Evolutionary conservation across 2,797 vertebrate species (phyloP), one percentile per base, ranked within the genome.

Genomic region (Tiaroga cobitis): DNA sequence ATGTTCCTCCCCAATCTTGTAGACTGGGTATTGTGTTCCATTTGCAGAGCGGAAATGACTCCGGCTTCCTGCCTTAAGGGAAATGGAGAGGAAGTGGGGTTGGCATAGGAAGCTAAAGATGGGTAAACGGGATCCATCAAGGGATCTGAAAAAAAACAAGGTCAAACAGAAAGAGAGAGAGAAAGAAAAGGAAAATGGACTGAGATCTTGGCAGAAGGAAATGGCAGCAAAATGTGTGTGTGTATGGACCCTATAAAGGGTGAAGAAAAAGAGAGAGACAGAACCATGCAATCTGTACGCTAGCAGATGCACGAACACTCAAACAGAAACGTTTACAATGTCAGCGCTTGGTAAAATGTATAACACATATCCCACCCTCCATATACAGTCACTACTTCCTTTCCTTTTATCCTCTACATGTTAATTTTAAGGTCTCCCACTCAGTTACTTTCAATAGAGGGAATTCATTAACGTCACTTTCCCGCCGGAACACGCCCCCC

Each of bases 201-300:
- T 26, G n/a, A 39, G 67, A 69, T 41, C 49, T 65, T 83, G 68
- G 59, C 41, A 74, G 43, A 72, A 83, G 39, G 24, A 74, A 82
- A 73, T 43, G 67, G 74, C 34, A 79, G 18, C 29, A 59, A 76
- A 78, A 79, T 26, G 41, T 32, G 59, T 11, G 59, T 86, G 76
- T 81, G 61, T 43, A 69, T 76, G 61, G 61, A 59, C 29, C 24
- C 15, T 26, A 26, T 49, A 63, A 75, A 73, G 4, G 16, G 16
- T 26, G 8, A 37, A 21, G 15, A 37, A 37, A 24, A 4, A 26
- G 29, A 67, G 2, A 63, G n/a, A 59, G 65, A 59, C n/a, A 24
- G 46, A 63, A 76, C 8, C 8, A 69, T 46, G 39, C 39, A 65
- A 63, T 82, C 41, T 74, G 56, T 26, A 61, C 10, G 7, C 26